These are phyloP conservation scores for Hyles euphorbiae DNA, from an alignment of 1,140 invertebrate species.

Conservation along the genomic window DNA sequence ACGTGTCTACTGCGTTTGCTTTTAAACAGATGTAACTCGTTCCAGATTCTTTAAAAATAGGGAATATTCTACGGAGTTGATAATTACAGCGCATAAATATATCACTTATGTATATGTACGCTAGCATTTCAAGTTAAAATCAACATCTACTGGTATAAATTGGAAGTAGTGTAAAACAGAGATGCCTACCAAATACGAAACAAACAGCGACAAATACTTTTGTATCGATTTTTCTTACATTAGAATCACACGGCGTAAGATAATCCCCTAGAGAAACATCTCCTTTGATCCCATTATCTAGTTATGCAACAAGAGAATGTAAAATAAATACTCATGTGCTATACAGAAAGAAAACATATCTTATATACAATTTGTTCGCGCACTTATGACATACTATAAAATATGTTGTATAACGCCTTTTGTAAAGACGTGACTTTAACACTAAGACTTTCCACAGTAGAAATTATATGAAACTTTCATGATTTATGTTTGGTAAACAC, in stretches of 20 bases:
- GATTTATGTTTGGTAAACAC: no score
- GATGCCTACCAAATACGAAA: conserved; percentile 10
- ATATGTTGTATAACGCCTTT: no score
- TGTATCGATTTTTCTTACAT: conserved; percentile 7
- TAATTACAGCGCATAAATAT: conserved; percentile 27
- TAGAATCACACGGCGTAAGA: conserved; percentile 4
- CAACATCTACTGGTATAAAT: conserved; percentile 14
- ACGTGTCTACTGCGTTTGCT: conserved; percentile 32
- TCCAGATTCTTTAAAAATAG: conserved; percentile 30
- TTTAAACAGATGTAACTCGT: conserved; percentile 47
- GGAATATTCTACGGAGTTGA: conserved; percentile 21
- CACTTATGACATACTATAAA: no score
- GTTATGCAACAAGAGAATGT: no score
- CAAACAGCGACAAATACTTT: conserved; percentile 14
- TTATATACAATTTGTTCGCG: no score
- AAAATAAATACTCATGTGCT: not conserved
- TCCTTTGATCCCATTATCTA: conserved; percentile 1
- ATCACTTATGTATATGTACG: conserved; percentile 8
- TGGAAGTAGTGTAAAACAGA: conserved; percentile 7
- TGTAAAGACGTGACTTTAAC: no score
- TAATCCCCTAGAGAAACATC: conserved; percentile 11
- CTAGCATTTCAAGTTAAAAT: conserved; percentile 16
- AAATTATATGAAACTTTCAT: no score
- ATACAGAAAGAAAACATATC: no score
- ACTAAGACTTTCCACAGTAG: no score